Evolutionary conservation across 2,888 invertebrate species (phyloP).

Genomic region (Bombyx huttoni): DNA sequence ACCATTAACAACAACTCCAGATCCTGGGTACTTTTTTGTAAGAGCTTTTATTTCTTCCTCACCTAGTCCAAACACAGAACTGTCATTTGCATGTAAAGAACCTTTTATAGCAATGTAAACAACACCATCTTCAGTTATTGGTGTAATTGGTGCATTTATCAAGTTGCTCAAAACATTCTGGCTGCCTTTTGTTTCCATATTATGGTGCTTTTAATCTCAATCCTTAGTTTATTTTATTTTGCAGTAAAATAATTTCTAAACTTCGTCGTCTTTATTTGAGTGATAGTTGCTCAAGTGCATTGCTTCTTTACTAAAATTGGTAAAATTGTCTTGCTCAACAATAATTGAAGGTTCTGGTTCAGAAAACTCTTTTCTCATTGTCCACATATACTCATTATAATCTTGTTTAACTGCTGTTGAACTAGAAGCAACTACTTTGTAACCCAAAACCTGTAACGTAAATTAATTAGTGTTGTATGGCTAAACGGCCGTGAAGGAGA

Average conservation of each 20-base stretch:
- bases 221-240: conserved; percentile 9
- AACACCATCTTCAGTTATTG: conserved; percentile 61
- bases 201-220: no score
- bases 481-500: not conserved
- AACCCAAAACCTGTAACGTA: conserved; percentile 79
- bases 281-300: conserved; percentile 57
- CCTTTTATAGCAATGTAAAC: conserved; percentile 86
- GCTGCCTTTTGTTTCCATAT: conserved; percentile 54
- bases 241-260: conserved; percentile 25
- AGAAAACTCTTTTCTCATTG: conserved; percentile 90
- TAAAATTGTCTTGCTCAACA: conserved; percentile 75
- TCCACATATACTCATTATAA: conserved; percentile 94
- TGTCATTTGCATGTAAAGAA: conserved; percentile 81
- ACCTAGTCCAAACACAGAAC: conserved; percentile 83
- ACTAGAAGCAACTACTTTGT: conserved; percentile 89
- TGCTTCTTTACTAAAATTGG: conserved; percentile 74
- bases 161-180: conserved; percentile 38
- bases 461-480: conserved; percentile 8
- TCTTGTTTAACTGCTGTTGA: conserved; percentile 89
- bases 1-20: conserved; percentile 79
- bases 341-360: conserved; percentile 83
- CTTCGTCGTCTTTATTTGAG: conserved; percentile 58
- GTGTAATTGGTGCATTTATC: conserved; percentile 27
- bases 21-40: conserved; percentile 77
- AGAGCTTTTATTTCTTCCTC: conserved; percentile 79